Base-by-base conservation (phyloP, 2,113 vertebrate species). In the Gasterosteus aculeatus region DNA sequence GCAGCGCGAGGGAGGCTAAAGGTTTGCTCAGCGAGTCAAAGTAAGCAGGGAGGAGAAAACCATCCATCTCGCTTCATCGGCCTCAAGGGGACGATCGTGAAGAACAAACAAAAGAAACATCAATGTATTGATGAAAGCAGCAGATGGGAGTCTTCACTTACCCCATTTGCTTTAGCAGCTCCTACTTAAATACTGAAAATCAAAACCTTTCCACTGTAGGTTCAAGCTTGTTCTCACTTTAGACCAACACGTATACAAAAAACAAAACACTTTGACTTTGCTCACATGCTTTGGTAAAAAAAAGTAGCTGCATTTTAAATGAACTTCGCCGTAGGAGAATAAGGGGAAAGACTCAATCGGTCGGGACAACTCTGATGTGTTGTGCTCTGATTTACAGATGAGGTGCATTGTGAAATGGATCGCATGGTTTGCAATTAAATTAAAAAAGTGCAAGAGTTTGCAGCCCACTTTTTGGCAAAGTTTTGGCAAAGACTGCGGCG, bases 11-110 rank as follows among this genome's bases (percentile, higher is more conserved):
- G 39, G 65, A 9, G 53, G 69, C 59, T 79, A 33, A 85, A 60
- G 66, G 71, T 86, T 87, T 86, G 85, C 78, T 78, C 77, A 77
- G 77, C 78, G 64, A 2, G 18, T 35, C 54, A 29, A 62, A 53
- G 66, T 58, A 15, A 53, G 15, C 46, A 38, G 42, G 10, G 61
- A 39, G 5, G 49, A 18, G 56, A 84, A 77, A 78, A 80, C 75
- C 53, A 49, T 75, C 75, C 35, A 78, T 78, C 78, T 61, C 0
- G 16, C 59, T 68, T 86, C 33, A 78, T 86, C 72, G 74, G 76
- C 59, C 82, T 78, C 47, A 18, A 62, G 82, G 10, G 63, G 64
- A 39, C 58, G 58, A 18, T 66, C 7, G 18, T 61, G 7, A 66
- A 74, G 58, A 82, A 77, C 2, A n/a, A n/a, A 79, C 46, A 77